Base-by-base conservation (phyloP, 2,888 invertebrate species). In the Acrobasis consociella region DNA sequence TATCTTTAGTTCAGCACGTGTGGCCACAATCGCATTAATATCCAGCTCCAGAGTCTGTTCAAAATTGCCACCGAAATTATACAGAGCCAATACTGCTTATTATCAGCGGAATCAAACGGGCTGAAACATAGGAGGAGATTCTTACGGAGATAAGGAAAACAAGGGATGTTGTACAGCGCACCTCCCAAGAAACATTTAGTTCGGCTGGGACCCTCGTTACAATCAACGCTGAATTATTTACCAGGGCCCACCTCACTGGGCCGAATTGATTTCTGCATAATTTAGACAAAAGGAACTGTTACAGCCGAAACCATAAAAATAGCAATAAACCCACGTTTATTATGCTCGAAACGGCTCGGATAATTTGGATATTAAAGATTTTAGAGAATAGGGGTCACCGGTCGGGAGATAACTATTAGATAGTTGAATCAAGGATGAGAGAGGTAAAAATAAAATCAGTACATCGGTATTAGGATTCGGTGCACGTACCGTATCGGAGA, bases 201-300 rank as follows among this genome's bases (percentile, higher is more conserved):
- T 74, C 78, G 80, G 78, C 75, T 81, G 81, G 83, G 85, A 88
- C 87, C 88, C 88, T 87, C 83, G 85, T 87, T 86, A 88, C 89
- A 89, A 86, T 89, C 85, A 85, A 78, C 81, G 77, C 82, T 87
- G 89, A 91, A 91, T 90, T 87, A 90, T 91, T 91, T 87, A 90
- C 84, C 80, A 81, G 76, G 73, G 78, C 77, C 82, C 81, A 80
- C 86, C 84, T 82, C 82, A 84, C 84, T 78, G 82, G 78, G 72
- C 81, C 78, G 86, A 87, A 89, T 89, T 87, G 89, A 87, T 90
- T 87, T 89, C 78, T 90, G 88, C 87, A 91, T 91, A 91, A 89
- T 90, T 90, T 85, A 89, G 72, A 78, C 76, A 77, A 80, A 81
- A 81, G 78, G 76, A 82, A 82, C 81, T 75, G 76, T 80, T 78